Evolutionary conservation across 2,113 vertebrate species (phyloP).

Genomic region (Seriola dumerili): DNA sequence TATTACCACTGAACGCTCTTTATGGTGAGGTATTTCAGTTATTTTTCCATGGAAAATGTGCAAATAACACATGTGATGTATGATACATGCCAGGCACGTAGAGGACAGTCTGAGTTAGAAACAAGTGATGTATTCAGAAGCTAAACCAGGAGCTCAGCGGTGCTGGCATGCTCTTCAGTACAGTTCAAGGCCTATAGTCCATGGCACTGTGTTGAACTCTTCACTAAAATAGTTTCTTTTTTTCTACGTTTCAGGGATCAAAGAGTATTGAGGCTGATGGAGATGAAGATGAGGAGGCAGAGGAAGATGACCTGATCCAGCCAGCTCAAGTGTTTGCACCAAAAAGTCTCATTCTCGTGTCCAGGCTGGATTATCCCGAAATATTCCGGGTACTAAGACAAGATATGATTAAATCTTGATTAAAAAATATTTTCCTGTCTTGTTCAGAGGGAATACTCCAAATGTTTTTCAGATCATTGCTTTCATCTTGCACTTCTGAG

Average conservation of each 20-base stretch:
- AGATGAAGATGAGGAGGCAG: constrained; percentile 92
- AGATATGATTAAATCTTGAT: constrained; percentile 58
- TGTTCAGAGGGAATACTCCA: constrained; percentile 18
- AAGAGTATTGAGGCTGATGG: constrained; percentile 88
- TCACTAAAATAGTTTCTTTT: constrained; percentile 42
- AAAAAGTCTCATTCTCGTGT: constrained; percentile 97
- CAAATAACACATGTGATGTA: background rate
- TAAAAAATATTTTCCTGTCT: constrained; percentile 57
- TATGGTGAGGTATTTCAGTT: background rate
- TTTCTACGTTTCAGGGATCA: constrained; percentile 88
- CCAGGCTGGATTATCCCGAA: constrained; percentile 96
- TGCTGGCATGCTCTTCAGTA: constrained; percentile 12
- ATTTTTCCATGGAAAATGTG: background rate
- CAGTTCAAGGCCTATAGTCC: constrained; percentile 13
- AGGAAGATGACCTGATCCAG: constrained; percentile 93
- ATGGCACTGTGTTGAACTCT: constrained; percentile 48
- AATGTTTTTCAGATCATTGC: constrained; percentile 44
- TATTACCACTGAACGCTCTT: background rate
- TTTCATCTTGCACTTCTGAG: constrained; percentile 53
- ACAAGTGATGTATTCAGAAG: constrained; percentile 19
- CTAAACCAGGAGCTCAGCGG: constrained; percentile 37
- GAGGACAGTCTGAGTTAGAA: background rate
- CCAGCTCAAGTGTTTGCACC: constrained; percentile 98
- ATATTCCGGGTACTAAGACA: constrained; percentile 94
- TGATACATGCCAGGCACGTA: background rate